Evolutionary conservation across 1,140 invertebrate genomes (phyloP).

Genomic region (Caligus rogercresseyi): DNA sequence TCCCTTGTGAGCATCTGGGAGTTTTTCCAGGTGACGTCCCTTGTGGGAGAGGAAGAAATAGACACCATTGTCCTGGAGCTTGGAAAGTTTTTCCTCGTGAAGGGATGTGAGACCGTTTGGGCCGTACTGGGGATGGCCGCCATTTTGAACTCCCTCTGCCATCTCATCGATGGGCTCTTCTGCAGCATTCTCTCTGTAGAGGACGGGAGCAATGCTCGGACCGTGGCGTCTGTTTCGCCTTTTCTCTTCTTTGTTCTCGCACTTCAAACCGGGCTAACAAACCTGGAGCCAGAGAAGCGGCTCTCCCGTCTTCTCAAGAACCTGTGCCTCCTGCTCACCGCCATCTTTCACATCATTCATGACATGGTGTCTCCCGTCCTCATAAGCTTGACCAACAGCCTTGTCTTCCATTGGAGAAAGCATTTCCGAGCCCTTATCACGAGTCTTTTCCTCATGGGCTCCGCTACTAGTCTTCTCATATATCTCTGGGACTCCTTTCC

Average conservation of each 20-base stretch:
- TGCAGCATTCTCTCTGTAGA: constrained; percentile 61
- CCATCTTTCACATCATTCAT: constrained; percentile 71
- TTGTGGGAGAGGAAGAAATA: constrained; percentile 30
- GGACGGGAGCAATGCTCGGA: constrained; percentile 66
- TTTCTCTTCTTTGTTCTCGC: constrained; percentile 85
- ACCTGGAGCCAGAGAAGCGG: constrained; percentile 67
- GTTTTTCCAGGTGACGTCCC: constrained; percentile 16
- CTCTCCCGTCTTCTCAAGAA: constrained; percentile 69
- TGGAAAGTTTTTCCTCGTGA: constrained; percentile 41
- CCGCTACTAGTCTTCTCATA: constrained; percentile 52
- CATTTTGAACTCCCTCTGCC: constrained; percentile 65
- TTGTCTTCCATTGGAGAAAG: constrained; percentile 56
- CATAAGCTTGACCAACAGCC: constrained; percentile 69
- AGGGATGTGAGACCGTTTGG: constrained; percentile 75
- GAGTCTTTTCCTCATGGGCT: constrained; percentile 58
- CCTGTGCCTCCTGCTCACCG: constrained; percentile 72
- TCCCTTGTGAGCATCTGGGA: constrained; percentile 26
- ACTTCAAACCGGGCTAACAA: constrained; percentile 75
- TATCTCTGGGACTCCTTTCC: constrained; percentile 67
- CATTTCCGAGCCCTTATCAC: constrained; percentile 62
- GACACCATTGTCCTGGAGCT: constrained; percentile 22
- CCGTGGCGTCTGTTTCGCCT: constrained; percentile 70
- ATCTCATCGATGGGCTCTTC: constrained; percentile 69
- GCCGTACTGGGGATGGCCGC: constrained; percentile 78
- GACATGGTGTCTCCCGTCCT: constrained; percentile 70